Percentiles rank a stretch among this genome's conserved stretches.
Conservation (phyloP, 2,888 invertebrate genomes). For the Drosophila bunnanda region DNA sequence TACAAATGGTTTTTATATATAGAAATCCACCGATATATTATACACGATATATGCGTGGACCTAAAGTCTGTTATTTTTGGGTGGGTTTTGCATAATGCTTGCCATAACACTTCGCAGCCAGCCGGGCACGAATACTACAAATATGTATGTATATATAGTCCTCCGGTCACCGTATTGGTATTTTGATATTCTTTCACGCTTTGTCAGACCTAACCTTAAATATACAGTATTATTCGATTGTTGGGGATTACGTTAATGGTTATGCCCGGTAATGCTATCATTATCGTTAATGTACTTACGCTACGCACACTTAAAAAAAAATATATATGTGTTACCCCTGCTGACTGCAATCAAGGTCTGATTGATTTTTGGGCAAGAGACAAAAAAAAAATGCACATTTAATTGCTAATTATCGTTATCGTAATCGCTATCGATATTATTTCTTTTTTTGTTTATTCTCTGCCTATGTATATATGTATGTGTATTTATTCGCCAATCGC, state of each 20-base stretch:
- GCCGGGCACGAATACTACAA: neutral
- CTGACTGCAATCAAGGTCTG: slow-evolving; percentile 37
- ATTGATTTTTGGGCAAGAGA: slow-evolving; percentile 29
- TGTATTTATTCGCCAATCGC: slow-evolving; percentile 14
- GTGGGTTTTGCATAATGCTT: slow-evolving; percentile 66
- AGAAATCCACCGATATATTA: slow-evolving; percentile 6
- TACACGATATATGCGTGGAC: slow-evolving; percentile 8
- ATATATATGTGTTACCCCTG: neutral
- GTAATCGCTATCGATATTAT: slow-evolving; percentile 50
- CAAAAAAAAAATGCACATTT: slow-evolving; percentile 59
- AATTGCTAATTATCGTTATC: slow-evolving; percentile 60
- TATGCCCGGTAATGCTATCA: slow-evolving; percentile 34
- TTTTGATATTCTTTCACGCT: slow-evolving; percentile 41
- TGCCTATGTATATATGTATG: slow-evolving; percentile 19
- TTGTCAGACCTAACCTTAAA: slow-evolving; percentile 22
- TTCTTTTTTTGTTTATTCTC: slow-evolving; percentile 7
- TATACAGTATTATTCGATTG: slow-evolving; percentile 20
- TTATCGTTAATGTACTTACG: slow-evolving; percentile 36
- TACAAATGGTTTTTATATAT: slow-evolving; percentile 5
- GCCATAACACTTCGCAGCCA: slow-evolving; percentile 23
- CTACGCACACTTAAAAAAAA: slow-evolving; percentile 43
- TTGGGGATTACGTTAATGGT: slow-evolving; percentile 25
- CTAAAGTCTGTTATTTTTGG: slow-evolving; percentile 43
- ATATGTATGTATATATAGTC: neutral
- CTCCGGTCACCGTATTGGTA: slow-evolving; percentile 20